Evolutionary conservation across 64 coral and sea anemone species (phyloP), one percentile per base, ranked within the genome.

Genomic region (Orbicella faveolata): DNA sequence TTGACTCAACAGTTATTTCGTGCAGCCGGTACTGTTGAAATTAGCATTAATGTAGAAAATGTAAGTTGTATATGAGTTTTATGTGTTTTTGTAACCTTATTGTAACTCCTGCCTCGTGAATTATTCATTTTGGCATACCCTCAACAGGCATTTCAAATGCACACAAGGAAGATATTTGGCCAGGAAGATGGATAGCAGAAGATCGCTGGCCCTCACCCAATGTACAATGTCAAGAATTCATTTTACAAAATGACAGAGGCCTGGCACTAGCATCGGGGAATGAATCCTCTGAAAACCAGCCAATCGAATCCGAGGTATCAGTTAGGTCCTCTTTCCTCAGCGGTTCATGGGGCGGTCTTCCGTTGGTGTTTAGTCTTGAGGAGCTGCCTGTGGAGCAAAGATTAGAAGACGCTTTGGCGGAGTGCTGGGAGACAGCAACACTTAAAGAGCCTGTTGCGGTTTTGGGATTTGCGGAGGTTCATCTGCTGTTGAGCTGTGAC

Each of bases 161-260:
- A 73, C 72, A 87, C 67, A 78, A 86, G 1, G 52, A 84, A 21
- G 72, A 88, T 33, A 52, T 81, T 25, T 96, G 94, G 90, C 94
- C 94, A 1, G 94, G 94, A 26, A 77, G 63, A 65, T 96, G 94
- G 94, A 86, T 96, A 61, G 80, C 87, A 0, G 94, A 96, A 53
- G 94, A 92, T 20, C 9, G 61, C 34, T 96, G 94, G 94, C 94
- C 94, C 8, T 96, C 94, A 6, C 34, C 33, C 18, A 96, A 96
- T 74, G 87, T 92, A 39, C 76, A 61, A 79, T 41, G 82, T 11
- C 52, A 79, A 74, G 73, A 91, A 85, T 34, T 81, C 8, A 67
- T 21, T 34, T 15, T 78, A 6, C 51, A 78, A 63, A 6, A 52
- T 53, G 65, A 61, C 54, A 90, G 79, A 69, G 20, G 75, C 21